Evolutionary conservation across 2,888 invertebrate genomes (phyloP).

Genomic region (Eristalis intricaria): DNA sequence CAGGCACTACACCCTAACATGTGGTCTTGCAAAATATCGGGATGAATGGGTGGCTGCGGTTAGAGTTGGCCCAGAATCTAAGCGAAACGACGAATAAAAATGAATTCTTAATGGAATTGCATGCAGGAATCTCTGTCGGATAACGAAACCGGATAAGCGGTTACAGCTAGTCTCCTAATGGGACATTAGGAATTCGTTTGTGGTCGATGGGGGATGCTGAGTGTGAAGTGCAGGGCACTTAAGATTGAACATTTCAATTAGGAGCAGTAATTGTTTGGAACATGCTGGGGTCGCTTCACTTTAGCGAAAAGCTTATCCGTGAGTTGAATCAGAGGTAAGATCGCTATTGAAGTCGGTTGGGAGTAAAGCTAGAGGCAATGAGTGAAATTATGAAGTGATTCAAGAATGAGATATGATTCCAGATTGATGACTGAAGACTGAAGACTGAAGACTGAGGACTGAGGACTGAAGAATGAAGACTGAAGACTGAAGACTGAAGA

Average conservation of each 20-base stretch:
- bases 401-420: too few species aligned
- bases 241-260: background rate
- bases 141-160: slow-evolving; percentile 7
- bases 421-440: background rate
- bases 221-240: background rate
- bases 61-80: background rate
- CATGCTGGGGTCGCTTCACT: background rate
- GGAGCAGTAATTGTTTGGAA: background rate
- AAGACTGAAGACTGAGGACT: background rate
- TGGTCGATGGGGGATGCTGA: background rate
- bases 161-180: slow-evolving; percentile 12
- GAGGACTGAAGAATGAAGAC: background rate
- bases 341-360: background rate
- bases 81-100: slow-evolving; percentile 18
- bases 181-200: slow-evolving; percentile 5
- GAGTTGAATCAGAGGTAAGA: background rate
- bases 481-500: background rate
- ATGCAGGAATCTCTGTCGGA: slow-evolving; percentile 4
- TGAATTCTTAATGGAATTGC: slow-evolving; percentile 37
- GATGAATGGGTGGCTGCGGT: background rate
- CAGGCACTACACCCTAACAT: slow-evolving; percentile 5
- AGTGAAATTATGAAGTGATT: too few species aligned
- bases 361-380: too few species aligned
- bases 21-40: background rate
- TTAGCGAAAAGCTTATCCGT: background rate